A percentile compares a stretch with the other conserved stretches of the same genome.
Evolutionary conservation across 2,888 invertebrate genomes (phyloP).

Genomic region (Elysia crispata): DNA sequence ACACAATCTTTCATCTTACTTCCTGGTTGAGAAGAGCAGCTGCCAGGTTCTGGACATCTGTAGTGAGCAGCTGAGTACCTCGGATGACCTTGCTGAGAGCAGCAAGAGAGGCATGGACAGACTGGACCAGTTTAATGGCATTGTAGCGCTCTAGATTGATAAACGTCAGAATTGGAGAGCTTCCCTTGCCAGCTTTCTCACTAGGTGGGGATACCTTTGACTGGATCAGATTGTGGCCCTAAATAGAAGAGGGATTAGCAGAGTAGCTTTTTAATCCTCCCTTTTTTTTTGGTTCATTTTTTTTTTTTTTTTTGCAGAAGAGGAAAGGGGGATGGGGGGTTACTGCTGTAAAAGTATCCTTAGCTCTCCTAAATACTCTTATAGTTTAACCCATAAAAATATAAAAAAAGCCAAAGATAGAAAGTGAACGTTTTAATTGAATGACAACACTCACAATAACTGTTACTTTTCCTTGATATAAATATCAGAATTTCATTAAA

Average conservation of each 20-base stretch:
- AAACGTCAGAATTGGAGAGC: constrained; percentile 81
- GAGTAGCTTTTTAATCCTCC: no score
- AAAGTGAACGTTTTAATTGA: no score
- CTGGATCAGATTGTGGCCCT: constrained; percentile 76
- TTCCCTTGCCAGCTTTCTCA: constrained; percentile 68
- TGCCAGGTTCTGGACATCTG: constrained; percentile 78
- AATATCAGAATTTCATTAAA: no score
- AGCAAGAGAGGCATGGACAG: constrained; percentile 82
- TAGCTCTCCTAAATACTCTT: no score
- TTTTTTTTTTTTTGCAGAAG: no score
- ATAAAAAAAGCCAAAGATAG: no score
- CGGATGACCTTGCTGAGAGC: constrained; percentile 82
- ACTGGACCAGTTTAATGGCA: constrained; percentile 82
- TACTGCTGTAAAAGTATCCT: no score
- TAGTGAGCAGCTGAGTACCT: constrained; percentile 80
- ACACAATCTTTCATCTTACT: constrained; percentile 74
- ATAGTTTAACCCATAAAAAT: no score
- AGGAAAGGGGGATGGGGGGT: no score
- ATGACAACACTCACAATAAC: no score
- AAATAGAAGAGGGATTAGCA: constrained; percentile 3
- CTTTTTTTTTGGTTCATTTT: no score
- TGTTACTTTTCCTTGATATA: no score
- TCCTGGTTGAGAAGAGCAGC: constrained; percentile 80
- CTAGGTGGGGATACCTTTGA: constrained; percentile 71
- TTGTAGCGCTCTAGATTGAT: constrained; percentile 82